Evolutionary conservation across 2,797 vertebrate genomes (phyloP).

Genomic region (Chiropotes sagulatus): DNA sequence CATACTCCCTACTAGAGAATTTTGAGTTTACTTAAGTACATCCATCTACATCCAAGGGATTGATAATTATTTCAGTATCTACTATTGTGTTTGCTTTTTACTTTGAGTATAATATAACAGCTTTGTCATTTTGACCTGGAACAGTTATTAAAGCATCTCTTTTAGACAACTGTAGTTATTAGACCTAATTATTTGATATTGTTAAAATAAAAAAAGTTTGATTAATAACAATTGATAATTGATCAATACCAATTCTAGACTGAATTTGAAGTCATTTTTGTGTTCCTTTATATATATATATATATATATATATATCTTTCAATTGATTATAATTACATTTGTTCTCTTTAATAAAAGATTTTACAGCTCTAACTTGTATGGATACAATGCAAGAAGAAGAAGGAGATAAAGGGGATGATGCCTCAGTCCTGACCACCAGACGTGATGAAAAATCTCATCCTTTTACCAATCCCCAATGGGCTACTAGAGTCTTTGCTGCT

Average conservation of each 20-base stretch:
- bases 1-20: neutral
- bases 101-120: conserved; percentile 22
- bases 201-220: neutral
- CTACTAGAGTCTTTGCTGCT: conserved; percentile 93
- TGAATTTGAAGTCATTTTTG: conserved; percentile 28
- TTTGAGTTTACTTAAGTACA: neutral
- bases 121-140: neutral
- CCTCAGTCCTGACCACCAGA: conserved; percentile 85
- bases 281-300: neutral
- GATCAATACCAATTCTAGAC: neutral
- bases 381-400: conserved; percentile 92
- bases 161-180: neutral
- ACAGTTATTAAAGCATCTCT: neutral
- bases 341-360: conserved; percentile 81
- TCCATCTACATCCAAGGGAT: neutral
- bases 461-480: conserved; percentile 91
- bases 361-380: conserved; percentile 82
- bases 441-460: conserved; percentile 84
- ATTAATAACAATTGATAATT: neutral
- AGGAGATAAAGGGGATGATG: conserved; percentile 87
- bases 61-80: neutral
- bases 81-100: conserved; percentile 34
- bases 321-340: neutral
- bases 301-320: neutral
- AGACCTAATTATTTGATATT: conserved; percentile 13